Conservation (phyloP, 2,113 vertebrate species). For the Mormyrus iriodes region DNA sequence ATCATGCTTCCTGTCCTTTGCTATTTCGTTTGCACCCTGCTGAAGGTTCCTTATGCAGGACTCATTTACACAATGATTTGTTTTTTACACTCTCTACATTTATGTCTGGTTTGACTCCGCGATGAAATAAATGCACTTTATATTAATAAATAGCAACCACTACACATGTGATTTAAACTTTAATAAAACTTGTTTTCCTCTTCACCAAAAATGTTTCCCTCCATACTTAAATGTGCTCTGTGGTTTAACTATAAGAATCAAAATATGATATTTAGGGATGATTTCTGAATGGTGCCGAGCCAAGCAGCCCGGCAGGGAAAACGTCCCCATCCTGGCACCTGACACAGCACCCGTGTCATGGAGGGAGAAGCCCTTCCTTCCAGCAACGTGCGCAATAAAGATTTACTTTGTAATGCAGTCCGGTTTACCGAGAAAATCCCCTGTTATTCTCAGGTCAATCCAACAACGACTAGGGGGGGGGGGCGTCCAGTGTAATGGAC, state of each 20-base stretch:
- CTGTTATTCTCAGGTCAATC: slow-evolving; percentile 25
- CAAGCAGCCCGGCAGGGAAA: neutral
- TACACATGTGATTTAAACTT: neutral
- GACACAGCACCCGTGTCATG: slow-evolving; percentile 5
- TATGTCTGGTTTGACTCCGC: neutral
- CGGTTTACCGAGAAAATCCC: slow-evolving; percentile 21
- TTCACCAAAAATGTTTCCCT: neutral
- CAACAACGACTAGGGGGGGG: neutral
- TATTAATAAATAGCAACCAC: neutral
- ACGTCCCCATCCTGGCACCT: neutral
- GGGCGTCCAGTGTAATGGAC: slow-evolving; percentile 17
- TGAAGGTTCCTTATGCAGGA: neutral
- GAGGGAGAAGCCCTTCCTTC: slow-evolving; percentile 1
- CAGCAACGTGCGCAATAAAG: slow-evolving; percentile 20
- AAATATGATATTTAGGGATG: neutral
- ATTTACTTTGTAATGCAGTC: slow-evolving; percentile 35
- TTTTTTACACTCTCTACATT: neutral
- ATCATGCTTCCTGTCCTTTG: neutral
- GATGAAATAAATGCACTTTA: neutral
- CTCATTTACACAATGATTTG: neutral
- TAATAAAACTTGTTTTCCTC: neutral
- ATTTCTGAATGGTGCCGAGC: neutral
- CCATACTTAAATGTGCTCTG: neutral
- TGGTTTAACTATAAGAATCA: neutral
- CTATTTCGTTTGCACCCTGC: neutral